Evolutionary conservation across 2,888 invertebrate species (phyloP), one percentile per base, ranked within the genome.

Genomic region (Rhodophaea formosa): DNA sequence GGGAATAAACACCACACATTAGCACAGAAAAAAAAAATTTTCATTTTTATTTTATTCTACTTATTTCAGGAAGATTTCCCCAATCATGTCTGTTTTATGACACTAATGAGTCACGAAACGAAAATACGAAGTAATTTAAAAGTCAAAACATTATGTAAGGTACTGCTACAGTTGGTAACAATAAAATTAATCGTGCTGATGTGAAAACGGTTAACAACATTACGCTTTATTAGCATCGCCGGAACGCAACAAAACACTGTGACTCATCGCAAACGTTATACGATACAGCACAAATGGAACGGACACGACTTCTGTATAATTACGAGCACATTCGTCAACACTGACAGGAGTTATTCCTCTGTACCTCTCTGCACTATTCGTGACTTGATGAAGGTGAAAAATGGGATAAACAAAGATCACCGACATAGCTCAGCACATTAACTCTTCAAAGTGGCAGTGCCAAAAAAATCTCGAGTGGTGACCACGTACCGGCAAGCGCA

Each of bases 101-200:
- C 35, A 35, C 35, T 10, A 2, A 35, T 35, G 51, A 35, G 3
- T 35, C 51, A 35, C 16, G 7, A 3, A 35, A 23, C 46, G 47
- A 51, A 32, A 35, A 51, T 35, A 35, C 51, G 51, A 10, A 16
- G 35, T 51, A 10, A 35, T 16, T 15, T n/a, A 49, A 29, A 29
- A 16, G 44, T 14, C 23, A 23, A 23, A 23, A 46, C 14, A 10
- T 51, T 51, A 51, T 51, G 53, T 53, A 42, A 42, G 23, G 8
- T 14, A 43, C 14, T 42, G 54, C 44, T 54, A 30, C 44, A 14
- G 44, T 54, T 44, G 30, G 44, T 45, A 55, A 55, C 54, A 55
- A 55, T 55, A 45, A 55, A 55, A 46, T 55, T 55, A 51, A 45
- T 55, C 54, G 17, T 55, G 32, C n/a, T 45, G 17, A 35, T 55